Evolutionary conservation across 2,113 vertebrate species (phyloP).

Genomic region (Xenus cinereus): DNA sequence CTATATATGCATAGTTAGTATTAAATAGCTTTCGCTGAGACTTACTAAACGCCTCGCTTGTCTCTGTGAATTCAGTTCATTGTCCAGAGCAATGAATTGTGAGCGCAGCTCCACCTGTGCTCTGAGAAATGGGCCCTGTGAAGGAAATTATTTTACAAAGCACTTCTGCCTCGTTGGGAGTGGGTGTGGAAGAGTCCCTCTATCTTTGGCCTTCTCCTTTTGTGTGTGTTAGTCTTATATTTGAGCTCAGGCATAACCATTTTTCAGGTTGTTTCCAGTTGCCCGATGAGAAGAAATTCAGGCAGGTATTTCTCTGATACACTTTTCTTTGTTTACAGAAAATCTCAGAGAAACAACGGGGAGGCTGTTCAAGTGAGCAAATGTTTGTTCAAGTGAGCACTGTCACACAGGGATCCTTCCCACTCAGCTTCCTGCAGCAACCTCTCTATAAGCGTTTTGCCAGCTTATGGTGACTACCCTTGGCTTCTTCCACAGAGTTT

Average conservation of each 20-base stretch:
- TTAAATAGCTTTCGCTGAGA: not conserved
- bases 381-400: not conserved
- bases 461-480: rapidly evolving
- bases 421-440: not conserved
- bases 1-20: rapidly evolving
- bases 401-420: rapidly evolving
- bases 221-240: not conserved
- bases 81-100: not conserved
- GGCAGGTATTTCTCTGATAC: not conserved
- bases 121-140: not conserved
- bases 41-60: not conserved
- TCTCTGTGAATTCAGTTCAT: not conserved
- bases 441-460: not conserved
- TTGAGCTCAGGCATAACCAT: not conserved
- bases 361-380: not conserved
- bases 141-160: not conserved
- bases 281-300: not conserved
- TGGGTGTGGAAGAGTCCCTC: not conserved
- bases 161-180: not conserved
- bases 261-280: not conserved
- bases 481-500: not conserved
- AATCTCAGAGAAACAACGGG: not conserved
- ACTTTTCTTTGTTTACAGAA: not conserved
- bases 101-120: not conserved
- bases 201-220: not conserved